Base-by-base conservation (phyloP, 2,888 invertebrate genomes). In the Oscheius sp. region DNA sequence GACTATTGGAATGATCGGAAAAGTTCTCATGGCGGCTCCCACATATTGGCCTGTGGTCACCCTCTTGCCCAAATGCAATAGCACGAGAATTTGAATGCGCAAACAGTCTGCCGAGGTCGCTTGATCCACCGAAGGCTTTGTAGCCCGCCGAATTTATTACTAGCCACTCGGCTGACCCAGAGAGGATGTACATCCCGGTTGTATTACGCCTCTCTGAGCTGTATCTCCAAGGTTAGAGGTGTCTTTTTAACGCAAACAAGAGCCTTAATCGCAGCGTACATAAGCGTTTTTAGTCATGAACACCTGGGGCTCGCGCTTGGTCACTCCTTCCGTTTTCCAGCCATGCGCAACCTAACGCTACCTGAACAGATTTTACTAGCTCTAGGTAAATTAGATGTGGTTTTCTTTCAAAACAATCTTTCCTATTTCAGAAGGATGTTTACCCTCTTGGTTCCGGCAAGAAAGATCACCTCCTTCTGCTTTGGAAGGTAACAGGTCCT, bases 351-450 rank as follows among this genome's bases (percentile, higher is more conserved):
- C 15, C 23, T 50, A 12, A 64, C 64, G 1, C n/a, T 64, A 4
- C 64, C 64, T 10, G 64, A 64, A 37, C n/a, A 23, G 23, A 17
- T 64, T 3, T 37, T 64, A 2, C 2, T 31, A 2, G 48, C 33
- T 10, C 25, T 64, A 48, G 64, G 64, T 50, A 48, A 48, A 8
- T n/a, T 27, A 4, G 23, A 6, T n/a, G 17, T 27, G 5, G 15
- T 20, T 58, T 23, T 39, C 8, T n/a, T 29, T 25, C 27, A 23
- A 33, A 31, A 53, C 15, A 25, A n/a, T 29, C 33, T 29, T 27
- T 6, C 53, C n/a, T 39, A 42, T 65, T 65, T 53, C 67, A 68
- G 68, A 68, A 61, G 68, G 68, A 20, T 68, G 68, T 46, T 31
- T 68, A 12, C 68, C 68, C 15, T 46, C 61, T 17, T 68, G 68